These are phyloP conservation scores for Disparrhopalites patrizii DNA, from an alignment of 2,888 invertebrate genomes.

Conservation along the genomic window DNA sequence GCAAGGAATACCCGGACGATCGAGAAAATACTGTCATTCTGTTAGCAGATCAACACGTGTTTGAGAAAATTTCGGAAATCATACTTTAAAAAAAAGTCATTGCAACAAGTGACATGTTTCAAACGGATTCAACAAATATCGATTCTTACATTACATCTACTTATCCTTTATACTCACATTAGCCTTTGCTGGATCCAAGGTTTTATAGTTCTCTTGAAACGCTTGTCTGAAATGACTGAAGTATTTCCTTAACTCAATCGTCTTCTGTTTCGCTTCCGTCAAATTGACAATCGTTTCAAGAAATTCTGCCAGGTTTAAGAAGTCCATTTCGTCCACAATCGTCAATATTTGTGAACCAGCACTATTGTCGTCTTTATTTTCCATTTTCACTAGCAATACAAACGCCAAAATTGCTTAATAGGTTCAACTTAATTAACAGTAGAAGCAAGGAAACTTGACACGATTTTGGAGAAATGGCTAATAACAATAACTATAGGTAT, in stretches of 20 bases:
- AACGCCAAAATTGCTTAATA: no score
- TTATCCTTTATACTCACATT: slow-evolving; percentile 29
- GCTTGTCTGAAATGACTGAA: slow-evolving; percentile 27
- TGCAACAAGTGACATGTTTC: not conserved
- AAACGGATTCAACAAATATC: not conserved
- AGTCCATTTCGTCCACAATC: slow-evolving; percentile 20
- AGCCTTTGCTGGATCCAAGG: slow-evolving; percentile 32
- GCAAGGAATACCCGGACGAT: slow-evolving; percentile 39
- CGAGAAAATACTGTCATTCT: slow-evolving; percentile 46
- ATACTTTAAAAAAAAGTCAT: not conserved
- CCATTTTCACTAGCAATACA: no score
- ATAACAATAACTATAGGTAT: no score
- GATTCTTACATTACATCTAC: not conserved
- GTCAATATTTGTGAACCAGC: no score
- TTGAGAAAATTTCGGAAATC: not conserved
- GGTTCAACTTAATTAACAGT: no score
- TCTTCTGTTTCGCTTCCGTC: slow-evolving; percentile 22
- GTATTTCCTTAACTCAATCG: slow-evolving; percentile 25
- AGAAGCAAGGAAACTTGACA: no score
- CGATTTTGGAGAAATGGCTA: no score
- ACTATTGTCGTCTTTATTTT: no score
- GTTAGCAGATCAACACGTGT: not conserved
- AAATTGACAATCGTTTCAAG: slow-evolving; percentile 29
- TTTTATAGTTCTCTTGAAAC: slow-evolving; percentile 29
- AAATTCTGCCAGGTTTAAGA: slow-evolving; percentile 32